These are phyloP conservation scores for Protaetia brevitarsis DNA, from an alignment of 1,140 invertebrate species.

Conservation along the genomic window DNA sequence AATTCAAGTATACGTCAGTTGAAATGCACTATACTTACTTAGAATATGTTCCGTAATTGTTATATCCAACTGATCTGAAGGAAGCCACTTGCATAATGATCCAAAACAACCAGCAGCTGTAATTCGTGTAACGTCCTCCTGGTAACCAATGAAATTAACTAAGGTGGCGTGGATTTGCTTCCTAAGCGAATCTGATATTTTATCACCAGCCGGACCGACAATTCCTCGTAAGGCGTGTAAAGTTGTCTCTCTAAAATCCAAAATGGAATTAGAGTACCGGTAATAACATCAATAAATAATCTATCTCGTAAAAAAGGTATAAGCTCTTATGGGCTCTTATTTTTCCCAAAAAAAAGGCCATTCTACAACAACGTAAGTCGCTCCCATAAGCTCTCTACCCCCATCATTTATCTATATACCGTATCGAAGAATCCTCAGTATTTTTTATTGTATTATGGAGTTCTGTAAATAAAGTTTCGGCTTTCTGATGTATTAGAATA, in stretches of 20 bases:
- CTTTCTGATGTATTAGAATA: constrained; percentile 84
- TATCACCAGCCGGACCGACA: constrained; percentile 78
- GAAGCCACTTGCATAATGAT: constrained; percentile 74
- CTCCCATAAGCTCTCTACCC: too few species aligned
- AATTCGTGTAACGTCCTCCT: constrained; percentile 77
- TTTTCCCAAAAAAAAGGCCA: too few species aligned
- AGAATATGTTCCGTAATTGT: constrained; percentile 75
- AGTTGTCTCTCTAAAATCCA: constrained; percentile 75
- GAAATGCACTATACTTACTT: too few species aligned
- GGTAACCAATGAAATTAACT: constrained; percentile 63
- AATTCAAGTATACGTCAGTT: too few species aligned
- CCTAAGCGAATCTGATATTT: constrained; percentile 80
- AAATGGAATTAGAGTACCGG: too few species aligned
- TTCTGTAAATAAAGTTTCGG: constrained; percentile 87
- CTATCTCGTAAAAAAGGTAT: too few species aligned
- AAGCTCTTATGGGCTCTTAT: too few species aligned
- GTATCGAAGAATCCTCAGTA: constrained; percentile 76
- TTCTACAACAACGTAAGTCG: too few species aligned
- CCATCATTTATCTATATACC: too few species aligned
- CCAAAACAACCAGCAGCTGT: constrained; percentile 86
- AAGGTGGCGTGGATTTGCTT: constrained; percentile 74
- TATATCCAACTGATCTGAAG: constrained; percentile 69
- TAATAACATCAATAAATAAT: too few species aligned
- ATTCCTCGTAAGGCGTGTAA: constrained; percentile 84
- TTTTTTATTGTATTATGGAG: constrained; percentile 82